Evolutionary conservation across 1,140 invertebrate genomes (phyloP).

Genomic region (Drosophila mojavensis): DNA sequence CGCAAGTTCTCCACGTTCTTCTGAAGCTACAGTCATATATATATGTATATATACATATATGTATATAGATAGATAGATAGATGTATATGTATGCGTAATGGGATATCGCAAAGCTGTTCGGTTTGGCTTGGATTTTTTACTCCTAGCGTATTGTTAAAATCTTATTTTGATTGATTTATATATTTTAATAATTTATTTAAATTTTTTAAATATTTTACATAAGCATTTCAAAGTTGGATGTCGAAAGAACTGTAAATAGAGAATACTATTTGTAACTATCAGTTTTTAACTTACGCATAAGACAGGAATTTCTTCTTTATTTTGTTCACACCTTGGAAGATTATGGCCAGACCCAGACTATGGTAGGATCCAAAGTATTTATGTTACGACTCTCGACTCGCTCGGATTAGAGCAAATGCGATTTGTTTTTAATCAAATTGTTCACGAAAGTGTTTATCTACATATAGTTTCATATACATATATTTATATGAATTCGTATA

Average conservation of each 20-base stretch:
- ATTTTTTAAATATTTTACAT: neutral
- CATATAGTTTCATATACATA: conserved; percentile 6
- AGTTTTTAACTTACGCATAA: conserved; percentile 9
- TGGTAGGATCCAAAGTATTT: neutral
- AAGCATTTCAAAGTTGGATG: neutral
- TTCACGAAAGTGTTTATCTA: conserved; percentile 19
- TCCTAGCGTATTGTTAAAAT: conserved; percentile 18
- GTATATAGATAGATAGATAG: conserved; percentile 7
- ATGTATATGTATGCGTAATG: neutral
- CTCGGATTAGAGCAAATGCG: conserved; percentile 7
- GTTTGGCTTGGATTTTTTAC: conserved; percentile 2
- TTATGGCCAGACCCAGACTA: neutral
- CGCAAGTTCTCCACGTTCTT: conserved; percentile 82
- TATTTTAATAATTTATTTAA: conserved; percentile 20
- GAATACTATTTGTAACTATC: conserved; percentile 16
- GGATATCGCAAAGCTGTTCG: neutral
- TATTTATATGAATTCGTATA: conserved; percentile 33
- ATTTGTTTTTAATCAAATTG: conserved; percentile 18
- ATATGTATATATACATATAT: conserved; percentile 8
- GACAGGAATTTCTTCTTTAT: conserved; percentile 25
- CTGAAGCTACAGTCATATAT: conserved; percentile 30
- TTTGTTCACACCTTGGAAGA: neutral
- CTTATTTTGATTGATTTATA: neutral
- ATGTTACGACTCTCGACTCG: conserved; percentile 6
- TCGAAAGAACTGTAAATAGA: conserved; percentile 2